Conservation (phyloP, 2,888 invertebrate genomes). For the Thalpophila matura region DNA sequence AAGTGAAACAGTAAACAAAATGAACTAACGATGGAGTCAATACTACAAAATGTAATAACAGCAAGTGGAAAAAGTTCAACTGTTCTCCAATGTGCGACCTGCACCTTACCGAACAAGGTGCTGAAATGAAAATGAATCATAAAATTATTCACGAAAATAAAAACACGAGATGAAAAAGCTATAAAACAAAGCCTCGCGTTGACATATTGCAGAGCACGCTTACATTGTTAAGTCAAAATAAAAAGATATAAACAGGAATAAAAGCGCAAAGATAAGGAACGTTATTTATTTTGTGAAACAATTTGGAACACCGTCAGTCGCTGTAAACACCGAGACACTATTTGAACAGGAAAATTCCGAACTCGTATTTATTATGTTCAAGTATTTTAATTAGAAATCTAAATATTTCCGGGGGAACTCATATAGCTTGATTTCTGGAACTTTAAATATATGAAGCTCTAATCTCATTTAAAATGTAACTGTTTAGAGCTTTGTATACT, state of each 20-base stretch:
- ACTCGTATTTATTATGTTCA: constrained; percentile 41
- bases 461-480: constrained; percentile 3
- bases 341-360: constrained; percentile 53
- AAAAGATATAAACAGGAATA: constrained; percentile 69
- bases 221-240: constrained; percentile 71
- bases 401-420: constrained; percentile 40
- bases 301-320: constrained; percentile 62
- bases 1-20: constrained; percentile 7
- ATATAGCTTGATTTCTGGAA: constrained; percentile 19
- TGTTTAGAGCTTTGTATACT: neutral
- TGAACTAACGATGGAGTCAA: neutral
- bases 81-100: constrained; percentile 5
- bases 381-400: constrained; percentile 56
- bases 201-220: constrained; percentile 71
- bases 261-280: constrained; percentile 70
- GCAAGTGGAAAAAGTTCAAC: neutral
- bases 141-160: constrained; percentile 71
- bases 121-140: constrained; percentile 62
- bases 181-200: constrained; percentile 69
- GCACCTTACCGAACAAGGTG: constrained; percentile 42
- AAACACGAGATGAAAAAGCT: constrained; percentile 65
- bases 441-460: constrained; percentile 12
- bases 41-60: constrained; percentile 1
- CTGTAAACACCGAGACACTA: constrained; percentile 41
- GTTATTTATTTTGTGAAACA: constrained; percentile 74